Evolutionary conservation across 1,140 invertebrate genomes (phyloP).

Genomic region (Aphis gossypii): DNA sequence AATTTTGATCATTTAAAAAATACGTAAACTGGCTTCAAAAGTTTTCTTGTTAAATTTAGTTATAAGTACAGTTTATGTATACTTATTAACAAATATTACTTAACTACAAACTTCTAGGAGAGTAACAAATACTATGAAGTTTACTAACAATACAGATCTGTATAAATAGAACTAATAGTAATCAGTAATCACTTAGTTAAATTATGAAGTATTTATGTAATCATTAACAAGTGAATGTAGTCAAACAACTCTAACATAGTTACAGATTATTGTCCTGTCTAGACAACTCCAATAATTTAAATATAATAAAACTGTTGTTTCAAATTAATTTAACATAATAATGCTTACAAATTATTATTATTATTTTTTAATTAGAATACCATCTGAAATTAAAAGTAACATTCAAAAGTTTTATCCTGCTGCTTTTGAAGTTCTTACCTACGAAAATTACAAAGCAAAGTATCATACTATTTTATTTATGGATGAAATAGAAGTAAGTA

Average conservation of each 20-base stretch:
- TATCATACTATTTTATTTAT: conserved; percentile 54
- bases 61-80: not conserved
- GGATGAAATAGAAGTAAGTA: conserved; percentile 57
- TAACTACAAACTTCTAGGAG: not conserved
- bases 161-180: not conserved
- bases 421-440: conserved; percentile 20
- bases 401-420: conserved; percentile 20
- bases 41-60: not conserved
- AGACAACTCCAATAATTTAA: not conserved
- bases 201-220: not conserved
- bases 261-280: not conserved
- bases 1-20: too few relatives aligned
- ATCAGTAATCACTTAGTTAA: not conserved
- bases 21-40: too few relatives aligned
- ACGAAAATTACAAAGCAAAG: conserved; percentile 47
- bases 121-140: not conserved
- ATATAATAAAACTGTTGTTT: not conserved
- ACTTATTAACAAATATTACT: not conserved
- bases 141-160: not conserved
- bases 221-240: not conserved
- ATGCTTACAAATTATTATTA: not conserved
- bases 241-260: not conserved
- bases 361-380: not conserved
- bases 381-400: not conserved
- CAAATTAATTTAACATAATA: not conserved